phyloP scores from a whole-genome alignment of 2,888 invertebrate species.

The Volucella bombylans region DNA sequence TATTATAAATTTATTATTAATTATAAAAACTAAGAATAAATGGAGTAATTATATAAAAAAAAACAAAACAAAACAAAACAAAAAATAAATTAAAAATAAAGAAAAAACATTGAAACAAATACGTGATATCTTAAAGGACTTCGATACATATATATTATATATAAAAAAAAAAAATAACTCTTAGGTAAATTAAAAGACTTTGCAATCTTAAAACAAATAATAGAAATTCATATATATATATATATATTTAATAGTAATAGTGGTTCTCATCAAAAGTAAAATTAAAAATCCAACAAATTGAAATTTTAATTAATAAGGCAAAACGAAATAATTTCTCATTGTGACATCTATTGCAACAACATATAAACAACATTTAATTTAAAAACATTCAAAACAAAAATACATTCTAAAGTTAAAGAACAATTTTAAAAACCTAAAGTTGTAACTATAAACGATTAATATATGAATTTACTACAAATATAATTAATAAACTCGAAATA shows the following conservation, averaged over 20 bases:
- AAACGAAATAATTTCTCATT: slow-evolving; percentile 76
- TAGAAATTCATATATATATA: slow-evolving; percentile 55
- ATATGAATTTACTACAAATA: slow-evolving; percentile 65
- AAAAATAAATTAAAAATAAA: slow-evolving; percentile 80
- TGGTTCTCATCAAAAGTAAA: slow-evolving; percentile 81
- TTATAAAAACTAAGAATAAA: slow-evolving; percentile 76
- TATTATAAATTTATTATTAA: slow-evolving; percentile 82
- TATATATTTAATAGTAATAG: slow-evolving; percentile 74
- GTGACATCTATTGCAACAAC: slow-evolving; percentile 81
- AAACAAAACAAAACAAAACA: no score
- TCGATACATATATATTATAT: slow-evolving; percentile 82
- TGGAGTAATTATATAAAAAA: slow-evolving; percentile 77
- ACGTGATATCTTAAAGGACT: slow-evolving; percentile 83
- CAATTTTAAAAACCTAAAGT: slow-evolving; percentile 13
- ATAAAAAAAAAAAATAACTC: slow-evolving; percentile 74
- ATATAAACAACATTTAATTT: slow-evolving; percentile 76
- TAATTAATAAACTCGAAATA: slow-evolving; percentile 69
- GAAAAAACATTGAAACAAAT: slow-evolving; percentile 83
- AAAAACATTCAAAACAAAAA: slow-evolving; percentile 72
- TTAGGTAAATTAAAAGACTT: slow-evolving; percentile 78
- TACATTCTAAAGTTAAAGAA: slow-evolving; percentile 76
- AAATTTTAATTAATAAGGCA: slow-evolving; percentile 74
- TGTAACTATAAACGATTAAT: slow-evolving; percentile 61
- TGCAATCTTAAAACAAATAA: slow-evolving; percentile 74
- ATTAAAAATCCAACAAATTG: slow-evolving; percentile 81